These are phyloP conservation scores for Equus quagga DNA, from an alignment of 2,113 vertebrate genomes.

Conservation along the genomic window DNA sequence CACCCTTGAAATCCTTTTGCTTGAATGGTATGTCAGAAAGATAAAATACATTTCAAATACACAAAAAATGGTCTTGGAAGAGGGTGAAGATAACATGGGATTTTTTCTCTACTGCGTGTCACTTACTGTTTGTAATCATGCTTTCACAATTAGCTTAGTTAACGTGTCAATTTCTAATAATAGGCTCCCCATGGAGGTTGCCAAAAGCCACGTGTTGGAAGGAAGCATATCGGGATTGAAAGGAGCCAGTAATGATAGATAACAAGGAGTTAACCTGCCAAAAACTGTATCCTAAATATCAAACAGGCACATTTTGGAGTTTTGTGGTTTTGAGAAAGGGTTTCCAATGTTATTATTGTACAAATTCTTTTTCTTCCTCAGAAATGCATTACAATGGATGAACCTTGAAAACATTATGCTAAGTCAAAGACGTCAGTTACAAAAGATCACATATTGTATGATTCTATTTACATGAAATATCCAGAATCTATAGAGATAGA, in stretches of 20 bases:
- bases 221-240: constrained; percentile 27
- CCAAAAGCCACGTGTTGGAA: constrained; percentile 45
- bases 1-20: neutral
- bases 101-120: neutral
- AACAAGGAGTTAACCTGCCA: neutral
- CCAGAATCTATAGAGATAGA: neutral
- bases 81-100: neutral
- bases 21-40: constrained; percentile 27
- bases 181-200: constrained; percentile 3
- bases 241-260: constrained; percentile 29
- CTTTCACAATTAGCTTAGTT: constrained; percentile 59
- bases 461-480: neutral
- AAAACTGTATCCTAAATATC: constrained; percentile 37
- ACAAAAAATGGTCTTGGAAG: neutral
- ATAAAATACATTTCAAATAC: neutral
- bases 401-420: constrained; percentile 6
- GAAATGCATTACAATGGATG: neutral
- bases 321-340: constrained; percentile 34
- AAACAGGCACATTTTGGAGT: constrained; percentile 26
- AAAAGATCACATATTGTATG: neutral
- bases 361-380: neutral
- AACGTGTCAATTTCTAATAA: constrained; percentile 64
- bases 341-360: constrained; percentile 3
- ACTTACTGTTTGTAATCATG: constrained; percentile 44
- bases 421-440: constrained; percentile 42